phyloP scores from a whole-genome alignment of 2,888 invertebrate species.

The Lingula anatina region DNA sequence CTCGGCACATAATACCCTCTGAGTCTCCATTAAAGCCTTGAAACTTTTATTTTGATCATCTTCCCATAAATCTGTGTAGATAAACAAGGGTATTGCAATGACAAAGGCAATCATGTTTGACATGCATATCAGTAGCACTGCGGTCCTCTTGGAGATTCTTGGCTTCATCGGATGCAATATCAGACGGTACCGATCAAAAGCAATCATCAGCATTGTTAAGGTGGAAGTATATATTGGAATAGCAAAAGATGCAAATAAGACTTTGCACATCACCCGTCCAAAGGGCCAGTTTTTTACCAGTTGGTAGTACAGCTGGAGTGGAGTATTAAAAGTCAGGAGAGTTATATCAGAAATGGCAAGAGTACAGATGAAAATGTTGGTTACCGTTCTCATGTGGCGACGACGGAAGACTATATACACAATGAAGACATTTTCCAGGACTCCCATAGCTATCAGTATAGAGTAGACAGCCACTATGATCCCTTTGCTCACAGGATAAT shows the following conservation, averaged over 20 bases:
- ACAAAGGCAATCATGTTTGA: conserved; percentile 29
- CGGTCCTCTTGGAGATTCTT: conserved; percentile 30
- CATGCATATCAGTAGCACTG: conserved; percentile 25
- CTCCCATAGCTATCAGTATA: conserved; percentile 38
- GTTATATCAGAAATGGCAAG: conserved; percentile 44
- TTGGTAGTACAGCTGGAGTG: conserved; percentile 48
- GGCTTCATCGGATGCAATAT: conserved; percentile 43
- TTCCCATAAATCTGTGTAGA: conserved; percentile 27
- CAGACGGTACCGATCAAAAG: conserved; percentile 45
- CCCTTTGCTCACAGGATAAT: background rate
- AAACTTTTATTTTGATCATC: no score
- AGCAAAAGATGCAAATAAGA: conserved; percentile 43
- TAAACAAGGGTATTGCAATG: conserved; percentile 40
- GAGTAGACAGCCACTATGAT: conserved; percentile 35
- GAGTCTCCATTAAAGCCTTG: no score
- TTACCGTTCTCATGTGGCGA: conserved; percentile 38
- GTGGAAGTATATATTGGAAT: conserved; percentile 47
- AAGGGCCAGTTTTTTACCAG: conserved; percentile 46
- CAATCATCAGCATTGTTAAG: conserved; percentile 44
- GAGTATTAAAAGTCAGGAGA: conserved; percentile 44
- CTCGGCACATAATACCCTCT: no score
- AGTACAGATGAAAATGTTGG: conserved; percentile 45
- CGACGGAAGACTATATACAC: conserved; percentile 35
- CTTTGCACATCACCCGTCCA: conserved; percentile 38
- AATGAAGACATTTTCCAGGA: conserved; percentile 39